A percentile compares a stretch with the other conserved stretches of the same genome.
Conservation (phyloP, 2,888 invertebrate species). For the Drosophila atripex region DNA sequence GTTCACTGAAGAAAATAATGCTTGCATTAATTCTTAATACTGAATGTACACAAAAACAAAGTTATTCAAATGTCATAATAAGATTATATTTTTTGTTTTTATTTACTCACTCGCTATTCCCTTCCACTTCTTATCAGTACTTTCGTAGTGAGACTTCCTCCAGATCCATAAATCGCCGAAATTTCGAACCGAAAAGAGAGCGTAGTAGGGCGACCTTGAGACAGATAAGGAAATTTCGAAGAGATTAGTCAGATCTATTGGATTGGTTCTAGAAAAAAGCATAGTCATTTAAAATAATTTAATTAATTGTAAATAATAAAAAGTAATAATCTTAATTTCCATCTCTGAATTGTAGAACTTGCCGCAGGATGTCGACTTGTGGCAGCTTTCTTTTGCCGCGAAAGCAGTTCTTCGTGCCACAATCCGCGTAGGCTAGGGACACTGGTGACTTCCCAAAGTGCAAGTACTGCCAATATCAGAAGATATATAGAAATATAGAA, state of each 20-base stretch:
- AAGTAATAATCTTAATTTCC: not conserved
- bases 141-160: conserved; percentile 7
- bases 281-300: not conserved
- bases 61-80: too few relatives aligned
- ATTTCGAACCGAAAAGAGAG: conserved; percentile 6
- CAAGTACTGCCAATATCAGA: conserved; percentile 3
- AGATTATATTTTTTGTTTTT: too few relatives aligned
- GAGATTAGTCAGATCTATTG: conserved; percentile 1
- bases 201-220: conserved; percentile 20
- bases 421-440: conserved; percentile 17
- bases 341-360: conserved; percentile 18
- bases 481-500: conserved; percentile 25
- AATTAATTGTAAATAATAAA: not conserved
- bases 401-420: conserved; percentile 14
- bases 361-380: conserved; percentile 35
- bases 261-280: not conserved
- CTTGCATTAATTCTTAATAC: not conserved
- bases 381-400: conserved; percentile 34
- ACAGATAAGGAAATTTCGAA: conserved; percentile 11
- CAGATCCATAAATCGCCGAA: conserved; percentile 28
- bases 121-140: conserved; percentile 16
- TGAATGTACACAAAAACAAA: too few relatives aligned
- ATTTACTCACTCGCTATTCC: conserved; percentile 7
- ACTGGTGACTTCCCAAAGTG: conserved; percentile 8
- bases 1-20: conserved; percentile 21